Percentiles rank a stretch among this genome's conserved stretches.
phyloP scores from a whole-genome alignment of 1,140 invertebrate genomes.

The Phenacoccus solenopsis region DNA sequence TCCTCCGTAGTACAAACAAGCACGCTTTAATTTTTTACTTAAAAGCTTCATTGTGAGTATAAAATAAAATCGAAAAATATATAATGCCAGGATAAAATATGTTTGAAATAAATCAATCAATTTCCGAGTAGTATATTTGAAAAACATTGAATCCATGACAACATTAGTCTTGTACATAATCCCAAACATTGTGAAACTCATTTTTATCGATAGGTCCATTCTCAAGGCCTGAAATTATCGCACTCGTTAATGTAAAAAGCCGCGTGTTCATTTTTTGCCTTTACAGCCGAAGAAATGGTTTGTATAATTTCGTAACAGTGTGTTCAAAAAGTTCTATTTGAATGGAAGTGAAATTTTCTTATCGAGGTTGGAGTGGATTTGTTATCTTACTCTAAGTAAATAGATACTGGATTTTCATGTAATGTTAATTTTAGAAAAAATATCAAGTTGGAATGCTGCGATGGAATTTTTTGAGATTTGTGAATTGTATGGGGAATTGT shows the following conservation, averaged over 20 bases:
- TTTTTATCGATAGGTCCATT: not conserved
- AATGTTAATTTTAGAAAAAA: too few relatives aligned
- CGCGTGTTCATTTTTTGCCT: not conserved
- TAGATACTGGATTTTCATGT: too few relatives aligned
- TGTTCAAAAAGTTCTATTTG: not conserved
- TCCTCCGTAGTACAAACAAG: too few relatives aligned
- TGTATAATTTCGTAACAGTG: not conserved
- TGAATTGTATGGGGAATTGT: too few relatives aligned
- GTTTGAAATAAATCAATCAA: not conserved
- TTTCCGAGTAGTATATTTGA: not conserved
- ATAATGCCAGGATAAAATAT: too few relatives aligned
- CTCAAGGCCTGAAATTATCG: conserved; percentile 1
- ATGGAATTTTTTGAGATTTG: too few relatives aligned
- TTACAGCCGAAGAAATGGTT: not conserved
- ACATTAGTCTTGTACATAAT: not conserved
- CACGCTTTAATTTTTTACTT: too few relatives aligned
- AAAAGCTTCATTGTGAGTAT: too few relatives aligned
- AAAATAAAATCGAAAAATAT: not conserved
- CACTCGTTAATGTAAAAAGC: not conserved
- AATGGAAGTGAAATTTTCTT: too few relatives aligned
- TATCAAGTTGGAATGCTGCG: too few relatives aligned
- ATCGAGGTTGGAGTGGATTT: too few relatives aligned
- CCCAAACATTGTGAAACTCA: not conserved
- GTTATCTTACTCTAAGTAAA: too few relatives aligned
- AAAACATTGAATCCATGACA: conserved; percentile 2